These are phyloP conservation scores for Pluvialis apricaria DNA, from an alignment of 2,113 vertebrate genomes.

Conservation along the genomic window DNA sequence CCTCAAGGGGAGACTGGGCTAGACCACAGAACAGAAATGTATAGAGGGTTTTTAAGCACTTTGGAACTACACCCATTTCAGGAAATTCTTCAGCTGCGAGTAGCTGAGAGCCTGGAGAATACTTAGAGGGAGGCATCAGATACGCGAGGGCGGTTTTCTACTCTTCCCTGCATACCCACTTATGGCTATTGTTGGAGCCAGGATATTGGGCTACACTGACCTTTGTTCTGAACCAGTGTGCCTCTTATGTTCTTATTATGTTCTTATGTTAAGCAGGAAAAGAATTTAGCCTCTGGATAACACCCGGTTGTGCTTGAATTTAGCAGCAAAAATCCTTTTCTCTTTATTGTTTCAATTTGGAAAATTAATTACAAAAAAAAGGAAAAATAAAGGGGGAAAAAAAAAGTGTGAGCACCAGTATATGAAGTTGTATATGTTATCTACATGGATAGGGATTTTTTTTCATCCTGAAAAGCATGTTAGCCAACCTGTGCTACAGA, in stretches of 20 bases:
- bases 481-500: not conserved
- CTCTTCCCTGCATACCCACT: constrained; percentile 9
- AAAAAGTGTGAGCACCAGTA: not conserved
- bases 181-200: constrained; percentile 39
- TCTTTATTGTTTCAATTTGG: not conserved
- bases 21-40: not conserved
- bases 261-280: constrained; percentile 65
- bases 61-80: not conserved
- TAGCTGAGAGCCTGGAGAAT: not conserved
- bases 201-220: constrained; percentile 55
- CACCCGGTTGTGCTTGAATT: constrained; percentile 16
- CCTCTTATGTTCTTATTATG: constrained; percentile 64
- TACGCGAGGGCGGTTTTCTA: not conserved
- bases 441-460: not conserved
- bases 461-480: not conserved
- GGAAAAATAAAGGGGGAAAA: not conserved
- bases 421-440: not conserved
- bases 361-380: not conserved
- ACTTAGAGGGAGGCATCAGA: not conserved
- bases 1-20: not conserved
- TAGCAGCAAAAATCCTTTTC: constrained; percentile 41
- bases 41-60: not conserved
- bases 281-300: constrained; percentile 61
- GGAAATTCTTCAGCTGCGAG: not conserved
- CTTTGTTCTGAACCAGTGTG: constrained; percentile 62